Evolutionary conservation across 2,797 vertebrate species (phyloP).

Genomic region (Liasis olivaceus): DNA sequence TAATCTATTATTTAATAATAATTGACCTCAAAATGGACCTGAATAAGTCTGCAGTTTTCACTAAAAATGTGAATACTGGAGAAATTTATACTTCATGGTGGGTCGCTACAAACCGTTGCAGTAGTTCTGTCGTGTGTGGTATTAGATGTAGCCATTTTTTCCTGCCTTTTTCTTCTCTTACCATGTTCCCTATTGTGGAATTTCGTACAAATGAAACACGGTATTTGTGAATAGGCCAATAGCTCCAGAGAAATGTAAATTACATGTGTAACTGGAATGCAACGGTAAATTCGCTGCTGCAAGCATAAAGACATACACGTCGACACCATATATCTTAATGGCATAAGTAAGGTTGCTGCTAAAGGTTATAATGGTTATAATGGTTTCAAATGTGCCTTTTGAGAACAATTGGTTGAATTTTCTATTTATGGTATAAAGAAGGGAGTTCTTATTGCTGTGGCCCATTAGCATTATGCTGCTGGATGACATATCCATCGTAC

Average conservation of each 20-base stretch:
- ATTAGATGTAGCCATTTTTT: background rate
- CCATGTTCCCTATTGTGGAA: background rate
- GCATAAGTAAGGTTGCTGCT: background rate
- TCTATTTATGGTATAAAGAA: background rate
- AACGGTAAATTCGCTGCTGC: background rate
- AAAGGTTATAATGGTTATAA: slow-evolving; percentile 36
- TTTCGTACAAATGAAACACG: background rate
- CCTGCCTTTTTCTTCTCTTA: background rate
- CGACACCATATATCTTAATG: background rate
- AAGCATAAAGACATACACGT: background rate
- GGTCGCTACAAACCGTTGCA: too few species aligned
- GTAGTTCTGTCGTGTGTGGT: background rate
- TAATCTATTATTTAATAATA: too few species aligned
- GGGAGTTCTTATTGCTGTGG: background rate
- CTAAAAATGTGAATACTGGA: too few species aligned
- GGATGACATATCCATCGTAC: slow-evolving; percentile 35
- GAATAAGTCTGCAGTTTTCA: too few species aligned
- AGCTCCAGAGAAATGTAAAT: slow-evolving; percentile 10
- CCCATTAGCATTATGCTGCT: slow-evolving; percentile 34
- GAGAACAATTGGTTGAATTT: background rate
- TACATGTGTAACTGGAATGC: background rate
- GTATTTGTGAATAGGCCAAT: background rate
- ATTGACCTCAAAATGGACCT: too few species aligned
- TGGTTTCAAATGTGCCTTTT: slow-evolving; percentile 29
- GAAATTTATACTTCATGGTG: too few species aligned